A percentile compares a stretch with the other conserved stretches of the same genome.
Evolutionary conservation across 2,888 invertebrate species (phyloP).

Genomic region (Lamellibrachia columna): DNA sequence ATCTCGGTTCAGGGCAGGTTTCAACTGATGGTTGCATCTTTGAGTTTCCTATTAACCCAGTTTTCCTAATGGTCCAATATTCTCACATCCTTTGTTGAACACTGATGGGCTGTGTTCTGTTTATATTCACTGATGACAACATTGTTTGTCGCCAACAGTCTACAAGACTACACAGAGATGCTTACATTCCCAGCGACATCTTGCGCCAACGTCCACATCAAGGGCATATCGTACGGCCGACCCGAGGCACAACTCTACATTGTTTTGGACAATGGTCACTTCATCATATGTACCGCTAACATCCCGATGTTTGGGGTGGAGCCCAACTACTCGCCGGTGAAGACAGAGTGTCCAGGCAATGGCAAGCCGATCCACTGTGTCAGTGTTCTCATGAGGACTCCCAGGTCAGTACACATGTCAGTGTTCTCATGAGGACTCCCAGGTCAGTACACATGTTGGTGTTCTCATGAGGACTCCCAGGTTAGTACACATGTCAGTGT

Average conservation of each 20-base stretch:
- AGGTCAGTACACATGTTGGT: no score
- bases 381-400: no score
- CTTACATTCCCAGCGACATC: constrained; percentile 37
- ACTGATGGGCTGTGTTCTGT: no score
- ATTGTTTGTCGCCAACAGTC: constrained; percentile 20
- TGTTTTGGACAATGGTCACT: constrained; percentile 38
- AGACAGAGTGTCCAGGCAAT: constrained; percentile 40
- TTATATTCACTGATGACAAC: not conserved
- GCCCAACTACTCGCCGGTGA: constrained; percentile 33
- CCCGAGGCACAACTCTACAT: constrained; percentile 38
- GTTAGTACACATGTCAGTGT: no score
- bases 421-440: no score
- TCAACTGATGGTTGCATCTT: no score
- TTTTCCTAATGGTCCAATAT: no score
- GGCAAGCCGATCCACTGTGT: constrained; percentile 40
- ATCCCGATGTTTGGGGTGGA: not conserved
- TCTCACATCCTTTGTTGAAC: no score
- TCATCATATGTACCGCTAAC: constrained; percentile 38
- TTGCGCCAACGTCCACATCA: constrained; percentile 32
- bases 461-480: no score
- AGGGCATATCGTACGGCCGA: constrained; percentile 33
- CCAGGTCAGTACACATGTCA: no score
- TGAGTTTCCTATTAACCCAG: no score
- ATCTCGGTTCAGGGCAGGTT: no score
- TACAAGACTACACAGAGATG: constrained; percentile 33